Evolutionary conservation across 2,797 vertebrate genomes (phyloP).

Genomic region (Acanthiza pusilla): DNA sequence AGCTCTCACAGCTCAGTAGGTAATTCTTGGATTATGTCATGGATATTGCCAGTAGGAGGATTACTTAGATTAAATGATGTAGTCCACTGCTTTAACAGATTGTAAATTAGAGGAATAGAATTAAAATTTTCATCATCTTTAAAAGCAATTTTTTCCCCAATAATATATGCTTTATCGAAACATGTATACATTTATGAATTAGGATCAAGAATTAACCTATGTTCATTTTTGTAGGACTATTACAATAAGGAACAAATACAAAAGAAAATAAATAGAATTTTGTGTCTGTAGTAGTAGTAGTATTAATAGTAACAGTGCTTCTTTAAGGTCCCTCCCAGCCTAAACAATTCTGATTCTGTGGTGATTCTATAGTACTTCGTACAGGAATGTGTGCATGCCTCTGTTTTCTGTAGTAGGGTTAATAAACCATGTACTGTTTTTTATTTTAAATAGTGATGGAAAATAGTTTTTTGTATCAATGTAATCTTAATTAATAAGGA

Average conservation of each 20-base stretch:
- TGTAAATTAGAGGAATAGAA: conserved; percentile 7
- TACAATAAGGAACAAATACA: neutral
- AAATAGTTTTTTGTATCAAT: neutral
- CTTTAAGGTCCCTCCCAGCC: neutral
- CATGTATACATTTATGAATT: neutral
- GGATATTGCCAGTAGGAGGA: conserved; percentile 20
- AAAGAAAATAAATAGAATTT: neutral
- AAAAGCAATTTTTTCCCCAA: neutral
- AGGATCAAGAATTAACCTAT: neutral
- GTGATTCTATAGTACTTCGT: neutral
- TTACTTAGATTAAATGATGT: conserved; percentile 34
- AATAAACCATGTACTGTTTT: neutral
- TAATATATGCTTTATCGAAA: neutral
- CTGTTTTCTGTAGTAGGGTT: neutral
- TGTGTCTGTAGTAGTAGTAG: neutral
- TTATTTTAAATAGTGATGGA: neutral
- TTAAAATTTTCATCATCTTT: neutral
- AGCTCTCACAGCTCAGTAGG: conserved; percentile 27
- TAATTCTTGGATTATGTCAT: conserved; percentile 47
- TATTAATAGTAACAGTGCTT: neutral
- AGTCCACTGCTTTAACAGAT: conserved; percentile 12
- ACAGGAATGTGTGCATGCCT: neutral
- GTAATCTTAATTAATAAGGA: neutral
- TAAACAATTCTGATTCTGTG: neutral
- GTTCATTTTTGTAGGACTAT: neutral